These are phyloP conservation scores for Mellilla xanthometata DNA, from an alignment of 2,888 invertebrate genomes.

Conservation along the genomic window DNA sequence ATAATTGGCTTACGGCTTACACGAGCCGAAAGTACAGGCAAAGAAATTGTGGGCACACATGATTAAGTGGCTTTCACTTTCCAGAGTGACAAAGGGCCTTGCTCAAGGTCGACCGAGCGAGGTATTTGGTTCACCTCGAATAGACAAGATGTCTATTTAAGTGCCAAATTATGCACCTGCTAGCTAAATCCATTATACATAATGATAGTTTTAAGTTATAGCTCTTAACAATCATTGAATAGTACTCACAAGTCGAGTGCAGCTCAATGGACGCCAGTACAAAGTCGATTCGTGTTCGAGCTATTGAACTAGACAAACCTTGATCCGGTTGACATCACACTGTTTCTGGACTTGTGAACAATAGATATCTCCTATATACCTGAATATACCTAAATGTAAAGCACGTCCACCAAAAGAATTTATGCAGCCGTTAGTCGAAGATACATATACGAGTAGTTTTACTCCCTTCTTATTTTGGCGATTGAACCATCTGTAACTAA, in stretches of 20 bases:
- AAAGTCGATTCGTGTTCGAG: conserved; percentile 39
- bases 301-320: conserved; percentile 65
- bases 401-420: too few relatives aligned
- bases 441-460: too few relatives aligned
- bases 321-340: conserved; percentile 64
- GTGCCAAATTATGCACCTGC: conserved; percentile 23
- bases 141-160: conserved; percentile 22
- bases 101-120: conserved; percentile 52
- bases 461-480: too few relatives aligned
- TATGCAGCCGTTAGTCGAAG: too few relatives aligned
- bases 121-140: conserved; percentile 41
- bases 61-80: conserved; percentile 68
- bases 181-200: conserved; percentile 5
- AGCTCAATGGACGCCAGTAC: conserved; percentile 32
- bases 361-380: conserved; percentile 38
- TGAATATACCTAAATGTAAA: conserved; percentile 30
- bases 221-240: conserved; percentile 8
- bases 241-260: conserved; percentile 7
- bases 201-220: conserved; percentile 8
- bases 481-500: too few relatives aligned
- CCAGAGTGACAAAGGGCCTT: conserved; percentile 60
- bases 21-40: conserved; percentile 49
- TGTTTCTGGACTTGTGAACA: conserved; percentile 47
- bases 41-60: conserved; percentile 36
- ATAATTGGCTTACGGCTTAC: conserved; percentile 45